phyloP scores from a whole-genome alignment of 2,888 invertebrate genomes.

The Clistopyga incitator region DNA sequence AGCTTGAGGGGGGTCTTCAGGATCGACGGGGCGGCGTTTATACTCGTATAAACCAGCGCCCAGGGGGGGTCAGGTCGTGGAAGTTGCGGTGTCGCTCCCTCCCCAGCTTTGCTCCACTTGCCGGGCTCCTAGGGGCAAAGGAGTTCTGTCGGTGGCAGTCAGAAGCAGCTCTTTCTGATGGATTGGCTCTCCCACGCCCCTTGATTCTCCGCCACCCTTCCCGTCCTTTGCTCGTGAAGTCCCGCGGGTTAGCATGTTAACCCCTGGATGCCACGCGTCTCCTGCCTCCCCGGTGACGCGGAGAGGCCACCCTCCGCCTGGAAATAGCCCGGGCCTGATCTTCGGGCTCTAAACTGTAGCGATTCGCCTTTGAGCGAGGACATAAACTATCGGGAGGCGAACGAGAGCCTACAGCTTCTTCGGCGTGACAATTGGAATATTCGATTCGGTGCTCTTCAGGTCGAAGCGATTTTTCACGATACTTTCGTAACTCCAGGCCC shows the following conservation, averaged over 20 bases:
- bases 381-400: slow-evolving; percentile 38
- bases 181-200: slow-evolving; percentile 78
- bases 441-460: slow-evolving; percentile 5
- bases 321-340: slow-evolving; percentile 45
- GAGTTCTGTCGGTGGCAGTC: slow-evolving; percentile 79
- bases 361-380: slow-evolving; percentile 24
- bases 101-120: slow-evolving; percentile 22
- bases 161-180: slow-evolving; percentile 78
- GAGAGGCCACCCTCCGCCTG: slow-evolving; percentile 37
- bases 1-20: slow-evolving; percentile 58
- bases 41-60: slow-evolving; percentile 49
- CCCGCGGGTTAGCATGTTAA: slow-evolving; percentile 12
- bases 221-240: slow-evolving; percentile 12
- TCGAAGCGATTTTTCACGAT: slow-evolving; percentile 25
- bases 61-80: slow-evolving; percentile 67
- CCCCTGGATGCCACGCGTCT: slow-evolving; percentile 45
- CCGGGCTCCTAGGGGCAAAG: slow-evolving; percentile 48
- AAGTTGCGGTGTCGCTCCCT: slow-evolving; percentile 53
- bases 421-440: background rate
- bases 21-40: slow-evolving; percentile 34
- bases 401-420: slow-evolving; percentile 12
- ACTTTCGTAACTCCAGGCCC: background rate
- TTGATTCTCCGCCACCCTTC: slow-evolving; percentile 65
- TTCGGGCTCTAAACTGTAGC: slow-evolving; percentile 56
- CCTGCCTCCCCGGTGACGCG: slow-evolving; percentile 37